Conservation (phyloP, 2,888 invertebrate species). For the Pyrrhosoma nymphula region DNA sequence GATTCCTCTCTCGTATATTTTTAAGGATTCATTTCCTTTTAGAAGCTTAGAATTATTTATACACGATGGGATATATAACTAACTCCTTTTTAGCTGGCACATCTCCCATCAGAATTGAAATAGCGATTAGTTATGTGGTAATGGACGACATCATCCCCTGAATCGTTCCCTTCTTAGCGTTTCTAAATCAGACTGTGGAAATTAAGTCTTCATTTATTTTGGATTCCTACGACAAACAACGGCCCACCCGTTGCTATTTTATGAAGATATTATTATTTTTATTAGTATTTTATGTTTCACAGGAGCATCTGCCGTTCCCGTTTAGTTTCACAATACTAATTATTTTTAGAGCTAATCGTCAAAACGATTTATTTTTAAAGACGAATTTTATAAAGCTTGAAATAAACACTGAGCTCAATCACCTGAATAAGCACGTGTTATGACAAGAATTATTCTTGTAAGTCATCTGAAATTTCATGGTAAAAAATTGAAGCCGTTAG, state of each 20-base stretch:
- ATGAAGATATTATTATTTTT: no score
- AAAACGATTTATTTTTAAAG: background rate
- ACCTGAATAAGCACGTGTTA: background rate
- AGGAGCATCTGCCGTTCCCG: background rate
- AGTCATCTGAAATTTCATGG: background rate
- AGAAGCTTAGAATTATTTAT: no score
- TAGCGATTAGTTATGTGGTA: constrained; percentile 15
- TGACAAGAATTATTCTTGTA: background rate
- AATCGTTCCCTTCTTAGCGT: background rate
- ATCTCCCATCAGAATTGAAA: background rate
- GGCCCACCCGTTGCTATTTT: background rate
- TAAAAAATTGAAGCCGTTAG: background rate
- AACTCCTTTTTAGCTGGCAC: background rate
- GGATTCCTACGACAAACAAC: constrained; percentile 32
- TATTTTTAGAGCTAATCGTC: background rate
- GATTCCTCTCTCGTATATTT: no score
- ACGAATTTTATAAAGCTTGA: background rate
- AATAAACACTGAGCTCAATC: background rate
- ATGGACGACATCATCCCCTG: background rate
- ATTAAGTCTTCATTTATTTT: constrained; percentile 45
- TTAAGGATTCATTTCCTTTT: no score
- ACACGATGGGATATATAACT: background rate
- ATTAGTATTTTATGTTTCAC: no score
- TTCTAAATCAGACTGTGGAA: background rate
- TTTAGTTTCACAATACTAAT: background rate